Percentiles rank a stretch among this genome's conserved stretches.
Conservation (phyloP, 2,888 invertebrate genomes). For the Schrankia costaestrigalis region DNA sequence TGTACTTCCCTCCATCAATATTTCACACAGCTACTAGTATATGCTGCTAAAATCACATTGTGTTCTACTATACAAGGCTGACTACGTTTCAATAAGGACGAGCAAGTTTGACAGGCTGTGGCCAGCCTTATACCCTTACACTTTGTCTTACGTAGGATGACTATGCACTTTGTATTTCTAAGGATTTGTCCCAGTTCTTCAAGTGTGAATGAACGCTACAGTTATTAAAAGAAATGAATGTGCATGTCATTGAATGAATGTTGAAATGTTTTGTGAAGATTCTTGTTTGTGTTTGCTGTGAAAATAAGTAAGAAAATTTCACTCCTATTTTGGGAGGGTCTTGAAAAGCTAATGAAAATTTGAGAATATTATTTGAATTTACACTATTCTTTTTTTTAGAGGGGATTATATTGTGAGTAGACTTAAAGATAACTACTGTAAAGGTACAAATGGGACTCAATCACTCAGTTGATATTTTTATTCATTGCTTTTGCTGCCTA, state of each 20-base stretch:
- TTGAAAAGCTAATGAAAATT: too few species aligned
- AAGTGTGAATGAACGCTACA: constrained; percentile 3
- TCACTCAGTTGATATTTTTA: too few species aligned
- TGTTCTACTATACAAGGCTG: background rate
- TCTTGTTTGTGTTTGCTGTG: too few species aligned
- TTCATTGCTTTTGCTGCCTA: too few species aligned
- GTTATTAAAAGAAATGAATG: constrained; percentile 1
- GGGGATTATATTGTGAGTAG: too few species aligned
- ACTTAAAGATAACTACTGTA: too few species aligned
- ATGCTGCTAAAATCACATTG: background rate
- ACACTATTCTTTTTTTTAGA: too few species aligned
- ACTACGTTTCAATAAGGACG: constrained; percentile 7
- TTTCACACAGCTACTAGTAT: background rate
- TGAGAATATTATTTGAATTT: too few species aligned
- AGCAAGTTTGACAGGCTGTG: constrained; percentile 8
- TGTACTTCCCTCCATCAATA: background rate
- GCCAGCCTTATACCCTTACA: constrained; percentile 2
- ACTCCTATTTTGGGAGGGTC: too few species aligned
- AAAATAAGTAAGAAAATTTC: too few species aligned
- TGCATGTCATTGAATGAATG: constrained; percentile 2
- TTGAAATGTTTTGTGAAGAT: background rate
- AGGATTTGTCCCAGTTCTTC: constrained; percentile 1
- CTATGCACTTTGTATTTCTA: constrained; percentile 5
- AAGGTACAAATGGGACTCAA: too few species aligned
- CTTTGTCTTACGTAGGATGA: constrained; percentile 2